Base-by-base conservation (phyloP, 1,140 invertebrate species). In the Hyles euphorbiae region DNA sequence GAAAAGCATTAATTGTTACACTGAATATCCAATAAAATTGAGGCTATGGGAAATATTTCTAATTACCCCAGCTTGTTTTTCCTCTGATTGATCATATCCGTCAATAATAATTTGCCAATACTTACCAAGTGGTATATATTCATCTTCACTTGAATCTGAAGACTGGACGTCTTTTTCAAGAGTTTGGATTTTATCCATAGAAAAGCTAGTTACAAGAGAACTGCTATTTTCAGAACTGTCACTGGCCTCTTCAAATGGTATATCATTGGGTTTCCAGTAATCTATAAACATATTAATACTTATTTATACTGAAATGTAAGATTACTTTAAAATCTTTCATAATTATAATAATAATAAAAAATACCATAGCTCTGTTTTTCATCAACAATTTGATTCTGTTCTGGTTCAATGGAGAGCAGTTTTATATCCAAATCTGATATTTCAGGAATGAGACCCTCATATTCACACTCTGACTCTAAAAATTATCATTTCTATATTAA, bases 201-300 rank as follows among this genome's bases (percentile, higher is more conserved):
- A 84, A 44, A 88, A 68, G 68, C 84, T 88, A 50, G 80, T 86
- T 49, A 76, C 81, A 65, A 88, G 61, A 56, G 85, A 88, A 67
- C 77, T 86, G 58, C 81, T 88, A 56, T 84, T 84, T 50, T 87
- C 83, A 56, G 85, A 88, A 74, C 82, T 86, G 56, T 88, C 86
- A 80, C 83, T 88, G 33, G 53, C 73, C 65, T 88, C 83, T 59
- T 83, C 85, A 22, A 81, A 58, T 8, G 80, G 73, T 45, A 84
- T 53, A 65, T 88, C 86, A 46, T 78, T 76, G 54, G 86, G 86
- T 67, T 86, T 84, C 83, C 82, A 88, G 63, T 76, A 81, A 72
- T 88, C 86, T 88, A 56, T 7, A 77, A 70, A 55, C 55, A 22
- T 22, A 22, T 40, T 40, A 40, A 5, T 40, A 40, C 8, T 40